phyloP scores from a whole-genome alignment of 2,113 vertebrate genomes.

The Eulemur rufifrons region DNA sequence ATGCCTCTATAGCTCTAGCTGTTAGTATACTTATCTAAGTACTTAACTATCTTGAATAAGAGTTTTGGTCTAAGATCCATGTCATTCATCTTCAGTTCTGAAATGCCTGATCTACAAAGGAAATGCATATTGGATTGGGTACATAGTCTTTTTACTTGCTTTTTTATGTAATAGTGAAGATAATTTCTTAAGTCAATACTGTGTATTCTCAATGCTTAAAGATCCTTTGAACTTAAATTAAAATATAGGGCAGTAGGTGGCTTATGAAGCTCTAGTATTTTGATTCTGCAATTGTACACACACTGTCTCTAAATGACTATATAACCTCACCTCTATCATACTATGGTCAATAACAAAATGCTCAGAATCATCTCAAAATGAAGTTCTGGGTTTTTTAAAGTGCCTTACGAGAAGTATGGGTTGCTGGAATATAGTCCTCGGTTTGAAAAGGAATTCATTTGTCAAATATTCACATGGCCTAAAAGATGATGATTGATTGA shows the following conservation, averaged over 20 bases:
- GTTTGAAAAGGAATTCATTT: background rate
- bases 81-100: background rate
- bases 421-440: accelerated
- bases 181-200: background rate
- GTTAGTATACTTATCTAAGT: background rate
- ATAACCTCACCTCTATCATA: background rate
- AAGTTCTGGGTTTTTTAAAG: background rate
- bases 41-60: background rate
- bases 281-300: background rate
- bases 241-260: background rate
- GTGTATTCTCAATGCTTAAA: background rate
- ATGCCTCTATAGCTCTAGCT: background rate
- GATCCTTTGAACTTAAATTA: background rate
- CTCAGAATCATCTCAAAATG: background rate
- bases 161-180: background rate
- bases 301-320: background rate
- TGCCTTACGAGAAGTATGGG: background rate
- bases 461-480: background rate
- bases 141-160: background rate
- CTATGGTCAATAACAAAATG: background rate
- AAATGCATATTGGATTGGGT: background rate
- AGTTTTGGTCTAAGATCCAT: background rate
- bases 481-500: background rate
- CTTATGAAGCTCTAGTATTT: background rate
- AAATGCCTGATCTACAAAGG: background rate